Evolutionary conservation across 2,113 vertebrate species (phyloP).

Genomic region (Loxodonta africana): DNA sequence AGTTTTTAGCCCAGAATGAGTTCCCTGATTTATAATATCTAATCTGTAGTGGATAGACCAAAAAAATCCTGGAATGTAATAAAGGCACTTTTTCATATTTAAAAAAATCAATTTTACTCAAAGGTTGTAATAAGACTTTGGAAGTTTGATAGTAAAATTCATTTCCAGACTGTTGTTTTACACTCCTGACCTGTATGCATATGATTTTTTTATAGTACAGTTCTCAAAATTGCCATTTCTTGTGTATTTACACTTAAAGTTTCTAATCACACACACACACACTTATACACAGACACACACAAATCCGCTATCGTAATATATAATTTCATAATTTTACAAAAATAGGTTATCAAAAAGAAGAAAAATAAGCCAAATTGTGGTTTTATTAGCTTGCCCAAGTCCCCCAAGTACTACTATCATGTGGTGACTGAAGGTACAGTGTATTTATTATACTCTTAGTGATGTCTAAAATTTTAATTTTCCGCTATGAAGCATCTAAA

Average conservation of each 20-base stretch:
- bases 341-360: constrained; percentile 57
- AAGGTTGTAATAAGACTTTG: constrained; percentile 67
- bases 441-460: constrained; percentile 78
- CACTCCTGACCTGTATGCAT: not conserved
- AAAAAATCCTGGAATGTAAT: constrained; percentile 57
- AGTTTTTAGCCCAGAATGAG: constrained; percentile 45
- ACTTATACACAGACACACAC: not conserved
- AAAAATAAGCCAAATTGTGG: constrained; percentile 68
- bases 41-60: constrained; percentile 60
- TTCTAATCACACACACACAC: constrained; percentile 3
- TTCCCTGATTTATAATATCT: constrained; percentile 62
- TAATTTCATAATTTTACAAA: constrained; percentile 47
- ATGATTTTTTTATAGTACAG: constrained; percentile 49
- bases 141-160: constrained; percentile 12
- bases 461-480: constrained; percentile 85
- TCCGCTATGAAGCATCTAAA: constrained; percentile 78
- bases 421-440: constrained; percentile 46
- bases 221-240: constrained; percentile 45
- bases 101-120: constrained; percentile 70
- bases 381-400: not conserved
- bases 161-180: constrained; percentile 62
- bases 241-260: not conserved
- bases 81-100: constrained; percentile 64
- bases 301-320: not conserved
- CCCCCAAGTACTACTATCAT: constrained; percentile 17